These are phyloP conservation scores for Smittia sp. DNA, from an alignment of 2,888 invertebrate species.

Conservation along the genomic window DNA sequence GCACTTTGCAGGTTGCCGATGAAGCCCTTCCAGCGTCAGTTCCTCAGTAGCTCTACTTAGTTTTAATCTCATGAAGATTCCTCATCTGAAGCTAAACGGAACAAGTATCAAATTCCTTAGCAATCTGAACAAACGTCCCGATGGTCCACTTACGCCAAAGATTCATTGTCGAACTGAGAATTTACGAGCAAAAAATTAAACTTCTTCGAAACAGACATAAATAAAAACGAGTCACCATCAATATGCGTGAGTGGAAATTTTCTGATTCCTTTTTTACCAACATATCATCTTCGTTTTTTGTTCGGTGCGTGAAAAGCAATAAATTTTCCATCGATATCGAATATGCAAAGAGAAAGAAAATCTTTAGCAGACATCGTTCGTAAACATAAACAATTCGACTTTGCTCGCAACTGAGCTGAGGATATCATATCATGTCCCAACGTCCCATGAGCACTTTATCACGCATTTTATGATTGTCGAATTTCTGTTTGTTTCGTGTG, in stretches of 20 bases:
- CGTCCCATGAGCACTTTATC: conserved; percentile 33
- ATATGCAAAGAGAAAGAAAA: background rate
- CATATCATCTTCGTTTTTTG: conserved; percentile 27
- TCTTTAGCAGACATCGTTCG: background rate
- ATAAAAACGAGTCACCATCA: conserved; percentile 36
- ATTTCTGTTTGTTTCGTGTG: conserved; percentile 16
- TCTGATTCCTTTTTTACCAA: background rate
- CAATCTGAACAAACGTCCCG: conserved; percentile 38
- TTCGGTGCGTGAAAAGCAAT: conserved; percentile 20
- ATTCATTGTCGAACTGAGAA: conserved; percentile 1
- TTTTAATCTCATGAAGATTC: too few species aligned
- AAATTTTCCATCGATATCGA: conserved; percentile 38
- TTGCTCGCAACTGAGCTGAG: background rate
- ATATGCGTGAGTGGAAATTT: conserved; percentile 34
- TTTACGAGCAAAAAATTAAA: conserved; percentile 41
- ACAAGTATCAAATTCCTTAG: conserved; percentile 19
- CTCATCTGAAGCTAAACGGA: too few species aligned
- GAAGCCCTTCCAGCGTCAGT: too few species aligned
- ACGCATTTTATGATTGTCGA: conserved; percentile 38
- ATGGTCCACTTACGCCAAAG: conserved; percentile 24
- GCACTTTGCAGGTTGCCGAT: too few species aligned
- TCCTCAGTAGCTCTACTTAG: too few species aligned
- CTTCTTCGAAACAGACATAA: conserved; percentile 36
- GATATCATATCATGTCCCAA: conserved; percentile 10
- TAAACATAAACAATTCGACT: conserved; percentile 6